Conservation (phyloP, 2,113 vertebrate genomes). For the Halcyon senegalensis region DNA sequence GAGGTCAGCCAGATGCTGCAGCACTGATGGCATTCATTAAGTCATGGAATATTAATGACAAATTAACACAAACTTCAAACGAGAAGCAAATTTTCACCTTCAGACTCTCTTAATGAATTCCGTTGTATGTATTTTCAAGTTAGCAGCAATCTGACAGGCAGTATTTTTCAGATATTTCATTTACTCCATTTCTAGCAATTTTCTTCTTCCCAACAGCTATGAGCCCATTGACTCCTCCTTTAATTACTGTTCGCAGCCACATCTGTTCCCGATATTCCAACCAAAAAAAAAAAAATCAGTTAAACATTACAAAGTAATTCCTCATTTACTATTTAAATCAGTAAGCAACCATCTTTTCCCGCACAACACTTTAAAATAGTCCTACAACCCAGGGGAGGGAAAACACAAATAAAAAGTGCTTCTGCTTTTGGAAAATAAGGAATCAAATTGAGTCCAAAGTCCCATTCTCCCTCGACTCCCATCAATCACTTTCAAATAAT, state of each 20-base stretch:
- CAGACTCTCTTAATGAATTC: slow-evolving; percentile 28
- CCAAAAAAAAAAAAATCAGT: background rate
- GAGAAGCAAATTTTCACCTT: slow-evolving; percentile 25
- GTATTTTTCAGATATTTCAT: slow-evolving; percentile 40
- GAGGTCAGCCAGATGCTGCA: slow-evolving; percentile 11
- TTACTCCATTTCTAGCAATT: slow-evolving; percentile 31
- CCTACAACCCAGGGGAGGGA: accelerated
- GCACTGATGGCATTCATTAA: background rate
- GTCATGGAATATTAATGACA: background rate
- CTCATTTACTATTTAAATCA: background rate
- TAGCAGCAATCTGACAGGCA: slow-evolving; percentile 31
- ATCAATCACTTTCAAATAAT: slow-evolving; percentile 51
- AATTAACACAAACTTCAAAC: background rate
- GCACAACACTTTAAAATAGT: background rate
- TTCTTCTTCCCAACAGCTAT: background rate
- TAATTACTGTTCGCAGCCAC: background rate
- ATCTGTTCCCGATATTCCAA: slow-evolving; percentile 10
- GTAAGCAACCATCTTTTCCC: background rate
- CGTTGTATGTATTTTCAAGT: slow-evolving; percentile 18
- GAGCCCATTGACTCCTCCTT: background rate
- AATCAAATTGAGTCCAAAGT: background rate
- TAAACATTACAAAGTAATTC: background rate
- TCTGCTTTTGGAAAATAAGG: background rate
- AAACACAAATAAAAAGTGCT: accelerated
- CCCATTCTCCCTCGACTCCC: background rate